These are phyloP conservation scores for Emys orbicularis DNA, from an alignment of 2,797 vertebrate genomes.

Conservation along the genomic window DNA sequence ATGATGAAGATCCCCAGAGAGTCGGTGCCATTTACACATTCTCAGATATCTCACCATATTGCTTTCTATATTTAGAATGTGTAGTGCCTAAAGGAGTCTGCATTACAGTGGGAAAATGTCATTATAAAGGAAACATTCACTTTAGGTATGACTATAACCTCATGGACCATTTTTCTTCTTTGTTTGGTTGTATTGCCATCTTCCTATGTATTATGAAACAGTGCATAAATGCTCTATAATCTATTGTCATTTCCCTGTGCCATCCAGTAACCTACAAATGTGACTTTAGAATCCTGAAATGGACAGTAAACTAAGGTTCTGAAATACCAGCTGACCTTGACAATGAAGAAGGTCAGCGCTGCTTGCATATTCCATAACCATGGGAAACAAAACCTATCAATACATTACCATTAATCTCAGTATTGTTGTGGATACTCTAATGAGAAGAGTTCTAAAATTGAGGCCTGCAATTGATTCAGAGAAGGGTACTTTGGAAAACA, in stretches of 20 bases:
- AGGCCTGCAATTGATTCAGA: background rate
- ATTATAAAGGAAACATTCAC: background rate
- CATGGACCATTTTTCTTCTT: background rate
- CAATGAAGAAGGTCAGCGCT: accelerated
- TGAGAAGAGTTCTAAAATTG: background rate
- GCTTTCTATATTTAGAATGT: background rate
- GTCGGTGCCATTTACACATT: background rate
- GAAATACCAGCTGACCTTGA: background rate
- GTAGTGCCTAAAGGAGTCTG: background rate
- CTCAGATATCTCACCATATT: accelerated
- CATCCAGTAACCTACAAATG: background rate
- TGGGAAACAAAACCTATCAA: accelerated
- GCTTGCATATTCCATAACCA: accelerated
- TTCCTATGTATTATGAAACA: background rate
- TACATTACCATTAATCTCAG: accelerated
- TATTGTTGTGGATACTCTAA: background rate
- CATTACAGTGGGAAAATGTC: background rate
- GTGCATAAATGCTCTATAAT: too few relatives aligned
- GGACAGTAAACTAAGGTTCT: background rate
- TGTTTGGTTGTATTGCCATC: accelerated
- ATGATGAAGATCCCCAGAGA: background rate
- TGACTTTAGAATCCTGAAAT: background rate
- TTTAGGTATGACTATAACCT: background rate
- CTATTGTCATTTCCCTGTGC: background rate
- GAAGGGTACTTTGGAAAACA: accelerated